These are phyloP conservation scores for Hylyphantes graminicola DNA, from an alignment of 1,140 invertebrate genomes.

Conservation along the genomic window DNA sequence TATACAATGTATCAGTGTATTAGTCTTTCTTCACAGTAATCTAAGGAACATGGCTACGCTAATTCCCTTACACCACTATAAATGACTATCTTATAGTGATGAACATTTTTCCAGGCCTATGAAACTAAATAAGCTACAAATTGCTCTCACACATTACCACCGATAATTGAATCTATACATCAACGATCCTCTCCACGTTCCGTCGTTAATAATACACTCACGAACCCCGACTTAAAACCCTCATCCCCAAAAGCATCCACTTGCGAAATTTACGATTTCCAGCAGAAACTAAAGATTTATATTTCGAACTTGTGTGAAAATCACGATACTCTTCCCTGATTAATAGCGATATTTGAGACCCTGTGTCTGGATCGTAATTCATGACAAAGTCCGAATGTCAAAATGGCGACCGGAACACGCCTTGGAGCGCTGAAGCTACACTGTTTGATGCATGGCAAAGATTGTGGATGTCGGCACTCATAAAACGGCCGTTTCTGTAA, in stretches of 20 bases:
- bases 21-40: not conserved
- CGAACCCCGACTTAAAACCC: not conserved
- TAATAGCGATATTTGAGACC: conserved; percentile 19
- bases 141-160: not conserved
- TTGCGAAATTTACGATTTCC: conserved; percentile 23
- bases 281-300: conserved; percentile 35
- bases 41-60: not conserved
- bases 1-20: not conserved
- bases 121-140: not conserved
- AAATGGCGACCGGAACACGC: not conserved
- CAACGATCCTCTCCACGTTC: not conserved
- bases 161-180: conserved; percentile 45
- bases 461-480: not conserved
- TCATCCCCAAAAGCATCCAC: not conserved
- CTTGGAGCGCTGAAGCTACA: conserved; percentile 6
- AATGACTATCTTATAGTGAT: no score
- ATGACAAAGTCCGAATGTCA: conserved; percentile 19
- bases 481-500: conserved; percentile 27
- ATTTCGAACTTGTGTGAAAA: conserved; percentile 32
- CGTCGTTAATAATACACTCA: conserved; percentile 2
- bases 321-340: conserved; percentile 29
- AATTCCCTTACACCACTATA: no score
- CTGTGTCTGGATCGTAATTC: conserved; percentile 14
- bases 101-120: no score
- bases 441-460: conserved; percentile 29